Evolutionary conservation across 1,140 invertebrate species (phyloP), one percentile per base, ranked within the genome.

Genomic region (Pectinophora gossypiella): DNA sequence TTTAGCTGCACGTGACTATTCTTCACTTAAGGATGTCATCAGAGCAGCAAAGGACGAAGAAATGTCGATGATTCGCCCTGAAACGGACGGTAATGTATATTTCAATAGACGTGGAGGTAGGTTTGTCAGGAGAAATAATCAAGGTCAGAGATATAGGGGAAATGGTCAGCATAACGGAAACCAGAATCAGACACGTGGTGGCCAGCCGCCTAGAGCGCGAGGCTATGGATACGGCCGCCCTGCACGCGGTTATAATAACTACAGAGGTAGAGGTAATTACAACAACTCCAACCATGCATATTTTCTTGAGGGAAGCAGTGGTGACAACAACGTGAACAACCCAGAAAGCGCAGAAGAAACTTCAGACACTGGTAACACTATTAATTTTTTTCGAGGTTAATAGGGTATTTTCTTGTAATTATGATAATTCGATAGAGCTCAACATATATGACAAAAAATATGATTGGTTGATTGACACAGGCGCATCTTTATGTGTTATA

Each of bases 361-460:
- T 9, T 12, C 9, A 12, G n/a, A 9, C 27, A 32, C 27, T 12
- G n/a, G 27, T 32, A 32, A 9, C 27, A 32, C 27, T 16, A 52
- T 48, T 32, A 19, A 48, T 49, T 57, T 57, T 57, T 57, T 57
- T 57, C 55, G 55, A 27, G 49, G 36, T 35, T 57, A 48, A 57
- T 45, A n/a, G n/a, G 9, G 27, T n/a, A 32, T 12, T 32, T n/a
- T 12, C 27, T 12, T 32, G 27, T n/a, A 32, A 32, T 32, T n/a
- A 32, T 32, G 9, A 32, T 32, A 7, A 57, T 15, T 27, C 12
- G 12, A 48, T 57, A 40, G 13, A 40, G 7, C 16, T 40, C 9
- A 15, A 13, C 16, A 9, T 7, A 16, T 7, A 40, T 40, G 38
- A 40, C 16, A 13, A 15, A 13, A 13, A 13, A 40, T 10, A 19